Conservation (phyloP, 2,888 invertebrate genomes). For the Nomada ferruginata region DNA sequence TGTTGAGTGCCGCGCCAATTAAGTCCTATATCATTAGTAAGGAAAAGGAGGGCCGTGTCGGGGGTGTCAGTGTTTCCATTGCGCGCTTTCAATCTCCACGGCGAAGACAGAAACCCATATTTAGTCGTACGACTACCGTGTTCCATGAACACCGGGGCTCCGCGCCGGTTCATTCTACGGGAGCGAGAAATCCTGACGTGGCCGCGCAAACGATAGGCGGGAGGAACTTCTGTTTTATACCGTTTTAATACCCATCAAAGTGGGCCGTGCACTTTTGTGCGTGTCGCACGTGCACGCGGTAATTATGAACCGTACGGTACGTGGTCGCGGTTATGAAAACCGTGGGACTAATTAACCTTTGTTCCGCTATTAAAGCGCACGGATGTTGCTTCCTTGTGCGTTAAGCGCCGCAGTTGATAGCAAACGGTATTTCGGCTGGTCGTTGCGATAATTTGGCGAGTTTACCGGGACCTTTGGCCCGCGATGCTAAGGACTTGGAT, state of each 20-base stretch:
- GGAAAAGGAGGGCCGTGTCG: slow-evolving; percentile 47
- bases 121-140: slow-evolving; percentile 22
- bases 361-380: slow-evolving; percentile 24
- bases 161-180: background rate
- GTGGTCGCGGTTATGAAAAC: slow-evolving; percentile 8
- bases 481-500: background rate
- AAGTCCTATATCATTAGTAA: slow-evolving; percentile 72
- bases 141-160: background rate
- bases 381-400: background rate
- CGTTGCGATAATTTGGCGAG: slow-evolving; percentile 28
- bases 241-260: background rate
- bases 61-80: slow-evolving; percentile 54
- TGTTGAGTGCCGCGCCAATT: slow-evolving; percentile 73
- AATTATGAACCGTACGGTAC: background rate
- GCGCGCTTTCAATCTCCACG: slow-evolving; percentile 38
- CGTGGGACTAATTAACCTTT: slow-evolving; percentile 43
- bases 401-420: slow-evolving; percentile 9
- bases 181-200: slow-evolving; percentile 27
- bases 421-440: slow-evolving; percentile 8
- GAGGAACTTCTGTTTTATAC: slow-evolving; percentile 13
- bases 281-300: background rate
- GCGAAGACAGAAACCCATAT: slow-evolving; percentile 32
- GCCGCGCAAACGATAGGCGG: too few relatives aligned
- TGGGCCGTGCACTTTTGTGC: background rate
- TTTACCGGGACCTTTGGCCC: slow-evolving; percentile 3